Percentiles rank a stretch among this genome's conserved stretches.
Evolutionary conservation across 2,113 vertebrate species (phyloP).

Genomic region (Nansenia antarctica): DNA sequence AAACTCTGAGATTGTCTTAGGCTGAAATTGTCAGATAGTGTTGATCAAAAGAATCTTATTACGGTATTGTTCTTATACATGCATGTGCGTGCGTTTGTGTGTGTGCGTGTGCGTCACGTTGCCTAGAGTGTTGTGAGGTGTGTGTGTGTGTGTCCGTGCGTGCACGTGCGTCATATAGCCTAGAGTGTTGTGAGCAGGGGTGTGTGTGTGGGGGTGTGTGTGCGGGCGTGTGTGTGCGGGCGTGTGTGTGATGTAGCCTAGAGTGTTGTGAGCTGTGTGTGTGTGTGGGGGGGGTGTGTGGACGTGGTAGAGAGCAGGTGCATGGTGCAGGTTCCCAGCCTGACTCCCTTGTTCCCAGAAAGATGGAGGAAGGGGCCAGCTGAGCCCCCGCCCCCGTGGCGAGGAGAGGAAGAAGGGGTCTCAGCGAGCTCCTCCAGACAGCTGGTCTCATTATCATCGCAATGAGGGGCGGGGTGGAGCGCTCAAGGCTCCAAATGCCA

Average conservation of each 20-base stretch:
- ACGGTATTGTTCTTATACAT: no score
- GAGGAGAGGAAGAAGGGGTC: constrained; percentile 23
- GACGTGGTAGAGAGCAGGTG: constrained; percentile 48
- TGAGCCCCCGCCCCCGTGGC: constrained; percentile 44
- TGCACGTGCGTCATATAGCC: no score
- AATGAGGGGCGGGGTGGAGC: not conserved
- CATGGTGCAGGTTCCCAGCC: constrained; percentile 46
- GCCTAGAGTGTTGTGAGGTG: no score
- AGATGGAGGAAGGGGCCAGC: constrained; percentile 45
- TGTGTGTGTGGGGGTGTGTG: not conserved
- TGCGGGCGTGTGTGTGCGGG: not conserved
- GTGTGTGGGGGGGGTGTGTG: not conserved
- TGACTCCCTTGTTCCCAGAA: constrained; percentile 42
- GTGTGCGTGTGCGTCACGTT: no score
- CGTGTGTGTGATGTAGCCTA: no score
- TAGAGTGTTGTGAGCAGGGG: no score
- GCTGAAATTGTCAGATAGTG: not conserved
- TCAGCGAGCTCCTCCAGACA: not conserved
- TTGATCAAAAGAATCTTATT: no score
- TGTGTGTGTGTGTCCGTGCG: no score
- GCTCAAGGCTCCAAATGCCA: not conserved
- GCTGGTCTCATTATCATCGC: not conserved
- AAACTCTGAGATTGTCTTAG: not conserved
- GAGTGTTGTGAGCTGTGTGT: not conserved
- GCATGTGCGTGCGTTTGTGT: no score